A percentile compares a stretch with the other conserved stretches of the same genome.
Conservation (phyloP, 2,113 vertebrate genomes). For the Channa argus region DNA sequence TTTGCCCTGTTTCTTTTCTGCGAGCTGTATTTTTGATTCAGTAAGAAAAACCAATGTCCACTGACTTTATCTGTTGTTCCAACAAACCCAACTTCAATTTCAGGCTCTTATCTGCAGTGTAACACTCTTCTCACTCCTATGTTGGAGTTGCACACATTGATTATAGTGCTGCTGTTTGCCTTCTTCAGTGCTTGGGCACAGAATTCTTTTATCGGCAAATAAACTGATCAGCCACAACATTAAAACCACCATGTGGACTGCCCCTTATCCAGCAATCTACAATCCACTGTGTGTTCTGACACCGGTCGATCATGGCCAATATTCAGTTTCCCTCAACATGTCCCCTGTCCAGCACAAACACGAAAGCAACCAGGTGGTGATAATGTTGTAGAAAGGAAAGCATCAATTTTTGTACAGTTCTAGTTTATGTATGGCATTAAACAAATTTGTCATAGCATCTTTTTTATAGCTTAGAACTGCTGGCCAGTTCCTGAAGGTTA, state of each 20-base stretch:
- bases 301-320: no score
- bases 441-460: neutral
- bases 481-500: no score
- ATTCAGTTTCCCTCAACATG: no score
- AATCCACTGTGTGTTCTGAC: no score
- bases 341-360: no score
- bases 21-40: neutral
- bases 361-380: no score
- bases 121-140: neutral
- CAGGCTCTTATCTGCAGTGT: conserved; percentile 7
- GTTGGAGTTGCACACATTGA: conserved; percentile 7
- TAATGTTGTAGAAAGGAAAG: no score
- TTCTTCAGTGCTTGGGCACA: neutral
- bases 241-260: no score
- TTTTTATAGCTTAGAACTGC: neutral
- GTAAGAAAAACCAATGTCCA: neutral
- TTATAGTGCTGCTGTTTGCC: conserved; percentile 1
- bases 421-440: neutral
- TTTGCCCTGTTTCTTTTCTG: neutral
- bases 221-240: neutral
- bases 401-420: neutral
- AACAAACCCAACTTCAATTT: conserved; percentile 3
- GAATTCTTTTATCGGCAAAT: neutral
- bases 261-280: no score
- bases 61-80: conserved; percentile 11